A percentile compares a stretch with the other conserved stretches of the same genome.
Evolutionary conservation across 2,888 invertebrate species (phyloP).

Genomic region (Exocentrus adspersus): DNA sequence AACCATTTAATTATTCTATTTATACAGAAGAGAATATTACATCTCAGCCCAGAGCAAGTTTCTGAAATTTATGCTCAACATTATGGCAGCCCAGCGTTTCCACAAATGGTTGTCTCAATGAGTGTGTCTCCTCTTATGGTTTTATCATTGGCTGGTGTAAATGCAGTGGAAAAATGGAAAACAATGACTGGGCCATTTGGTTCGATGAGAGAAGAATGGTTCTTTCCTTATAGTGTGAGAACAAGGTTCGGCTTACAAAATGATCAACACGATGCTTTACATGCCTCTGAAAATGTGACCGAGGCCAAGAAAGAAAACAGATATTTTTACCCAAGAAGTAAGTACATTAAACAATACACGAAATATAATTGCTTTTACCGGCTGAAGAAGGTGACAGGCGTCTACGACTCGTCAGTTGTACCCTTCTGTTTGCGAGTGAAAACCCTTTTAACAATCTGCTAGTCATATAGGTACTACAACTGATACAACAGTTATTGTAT

Average conservation of each 20-base stretch:
- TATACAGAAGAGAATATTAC: slow-evolving; percentile 73
- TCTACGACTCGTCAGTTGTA: no score
- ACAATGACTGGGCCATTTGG: slow-evolving; percentile 78
- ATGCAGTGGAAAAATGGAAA: slow-evolving; percentile 79
- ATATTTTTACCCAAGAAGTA: slow-evolving; percentile 89
- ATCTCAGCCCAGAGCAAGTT: slow-evolving; percentile 84
- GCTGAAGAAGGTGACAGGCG: no score
- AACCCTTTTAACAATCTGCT: no score
- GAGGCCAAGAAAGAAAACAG: slow-evolving; percentile 82
- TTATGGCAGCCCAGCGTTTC: slow-evolving; percentile 79
- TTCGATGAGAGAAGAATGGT: slow-evolving; percentile 73
- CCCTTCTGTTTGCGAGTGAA: no score
- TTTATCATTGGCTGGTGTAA: slow-evolving; percentile 73
- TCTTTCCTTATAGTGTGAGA: slow-evolving; percentile 76
- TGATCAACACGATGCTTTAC: slow-evolving; percentile 78
- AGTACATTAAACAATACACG: no score
- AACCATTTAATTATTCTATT: no score
- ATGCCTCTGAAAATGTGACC: slow-evolving; percentile 77
- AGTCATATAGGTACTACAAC: no score
- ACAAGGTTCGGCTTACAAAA: slow-evolving; percentile 75
- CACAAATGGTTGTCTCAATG: slow-evolving; percentile 82
- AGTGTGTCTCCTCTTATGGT: slow-evolving; percentile 80
- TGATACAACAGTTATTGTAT: no score
- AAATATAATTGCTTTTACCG: no score
- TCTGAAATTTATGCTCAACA: slow-evolving; percentile 84